These are phyloP conservation scores for Lacerta agilis DNA, from an alignment of 2,797 vertebrate species.

Conservation along the genomic window DNA sequence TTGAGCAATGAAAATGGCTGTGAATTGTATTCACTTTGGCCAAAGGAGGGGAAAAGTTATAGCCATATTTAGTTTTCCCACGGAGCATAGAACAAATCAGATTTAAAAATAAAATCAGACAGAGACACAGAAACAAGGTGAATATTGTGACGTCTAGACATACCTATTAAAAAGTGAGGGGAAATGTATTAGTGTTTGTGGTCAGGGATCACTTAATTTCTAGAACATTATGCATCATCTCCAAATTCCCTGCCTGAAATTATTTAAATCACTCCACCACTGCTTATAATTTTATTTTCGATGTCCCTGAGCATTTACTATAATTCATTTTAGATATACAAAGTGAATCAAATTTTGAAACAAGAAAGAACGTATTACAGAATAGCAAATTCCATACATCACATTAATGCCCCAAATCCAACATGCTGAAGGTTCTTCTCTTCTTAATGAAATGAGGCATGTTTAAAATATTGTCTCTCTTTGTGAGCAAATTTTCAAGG, in stretches of 20 bases:
- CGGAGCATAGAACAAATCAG: too few species aligned
- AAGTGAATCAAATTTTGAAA: neutral
- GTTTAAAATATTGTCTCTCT: neutral
- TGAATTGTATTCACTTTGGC: too few species aligned
- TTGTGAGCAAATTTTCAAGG: neutral
- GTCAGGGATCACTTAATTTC: neutral
- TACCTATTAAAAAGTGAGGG: neutral
- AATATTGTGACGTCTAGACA: too few species aligned
- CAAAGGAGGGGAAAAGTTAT: too few species aligned
- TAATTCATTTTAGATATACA: neutral
- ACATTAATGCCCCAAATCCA: neutral
- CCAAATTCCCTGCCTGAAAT: neutral
- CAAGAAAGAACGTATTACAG: neutral
- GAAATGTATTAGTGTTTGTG: neutral
- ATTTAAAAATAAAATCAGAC: too few species aligned
- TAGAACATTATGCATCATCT: neutral
- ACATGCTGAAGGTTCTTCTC: neutral
- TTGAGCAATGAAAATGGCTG: too few species aligned
- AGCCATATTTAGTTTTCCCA: too few species aligned
- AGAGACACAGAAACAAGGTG: too few species aligned
- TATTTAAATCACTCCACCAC: fast-evolving
- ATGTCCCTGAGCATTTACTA: neutral
- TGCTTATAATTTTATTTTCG: conserved; percentile 1
- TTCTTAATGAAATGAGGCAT: neutral
- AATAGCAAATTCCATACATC: neutral